phyloP scores from a whole-genome alignment of 2,797 vertebrate species.

The Eptatretus atami region DNA sequence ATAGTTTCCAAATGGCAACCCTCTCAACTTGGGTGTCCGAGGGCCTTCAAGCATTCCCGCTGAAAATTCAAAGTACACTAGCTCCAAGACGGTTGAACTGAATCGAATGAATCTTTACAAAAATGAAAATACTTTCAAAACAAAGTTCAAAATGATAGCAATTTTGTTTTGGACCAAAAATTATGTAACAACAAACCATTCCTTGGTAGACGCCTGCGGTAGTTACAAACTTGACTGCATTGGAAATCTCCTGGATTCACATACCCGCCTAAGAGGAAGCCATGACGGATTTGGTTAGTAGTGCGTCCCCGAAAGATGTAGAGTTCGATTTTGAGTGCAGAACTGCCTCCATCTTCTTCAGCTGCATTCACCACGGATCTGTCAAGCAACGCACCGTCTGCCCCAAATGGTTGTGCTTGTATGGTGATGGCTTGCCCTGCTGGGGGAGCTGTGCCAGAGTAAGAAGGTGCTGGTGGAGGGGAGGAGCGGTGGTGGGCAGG shows the following conservation, averaged over 20 bases:
- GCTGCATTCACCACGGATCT: constrained; percentile 38
- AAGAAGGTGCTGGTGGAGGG: constrained; percentile 14
- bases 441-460: constrained; percentile 13
- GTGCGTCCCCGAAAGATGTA: constrained; percentile 19
- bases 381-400: constrained; percentile 30
- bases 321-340: constrained; percentile 7
- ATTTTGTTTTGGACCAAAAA: too few relatives aligned
- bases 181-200: too few relatives aligned
- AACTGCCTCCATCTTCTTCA: constrained; percentile 24
- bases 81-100: too few relatives aligned
- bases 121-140: too few relatives aligned
- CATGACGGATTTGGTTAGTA: constrained; percentile 47
- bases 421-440: constrained; percentile 8
- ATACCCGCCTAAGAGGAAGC: constrained; percentile 42
- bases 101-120: too few relatives aligned
- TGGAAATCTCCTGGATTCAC: not conserved
- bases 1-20: too few relatives aligned
- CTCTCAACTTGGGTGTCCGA: too few relatives aligned
- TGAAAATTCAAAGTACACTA: too few relatives aligned
- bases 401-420: not conserved
- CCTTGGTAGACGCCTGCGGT: too few relatives aligned
- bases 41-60: too few relatives aligned
- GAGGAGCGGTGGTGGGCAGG: constrained; percentile 12
- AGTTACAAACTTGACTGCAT: too few relatives aligned
- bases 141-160: too few relatives aligned